A percentile compares a stretch with the other conserved stretches of the same genome.
Conservation (phyloP, 2,888 invertebrate species). For the Entomobrya multifasciata region DNA sequence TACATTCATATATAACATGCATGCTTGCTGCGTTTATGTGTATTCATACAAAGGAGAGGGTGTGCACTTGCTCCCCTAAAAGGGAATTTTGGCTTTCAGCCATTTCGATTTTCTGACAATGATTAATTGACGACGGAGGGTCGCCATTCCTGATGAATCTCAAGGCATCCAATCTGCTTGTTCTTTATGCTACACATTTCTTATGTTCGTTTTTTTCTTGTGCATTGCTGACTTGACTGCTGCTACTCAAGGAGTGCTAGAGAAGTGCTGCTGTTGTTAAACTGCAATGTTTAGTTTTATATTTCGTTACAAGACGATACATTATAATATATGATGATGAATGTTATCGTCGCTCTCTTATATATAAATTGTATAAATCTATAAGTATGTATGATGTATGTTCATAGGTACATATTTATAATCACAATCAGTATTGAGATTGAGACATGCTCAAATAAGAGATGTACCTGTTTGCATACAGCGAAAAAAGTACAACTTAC, state of each 20-base stretch:
- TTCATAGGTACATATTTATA: no score
- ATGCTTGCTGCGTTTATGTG: neutral
- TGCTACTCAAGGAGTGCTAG: neutral
- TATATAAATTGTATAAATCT: neutral
- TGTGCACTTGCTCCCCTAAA: constrained; percentile 79
- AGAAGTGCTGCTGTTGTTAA: constrained; percentile 12
- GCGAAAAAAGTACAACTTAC: neutral
- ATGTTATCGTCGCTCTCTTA: neutral
- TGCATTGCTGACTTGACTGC: neutral
- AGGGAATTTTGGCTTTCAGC: constrained; percentile 80
- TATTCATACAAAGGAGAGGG: constrained; percentile 57
- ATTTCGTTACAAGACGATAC: neutral
- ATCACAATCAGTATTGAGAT: no score
- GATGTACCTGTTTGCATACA: constrained; percentile 18
- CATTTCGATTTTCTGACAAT: constrained; percentile 80
- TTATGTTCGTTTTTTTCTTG: constrained; percentile 60
- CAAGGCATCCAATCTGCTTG: constrained; percentile 79
- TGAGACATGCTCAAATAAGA: no score
- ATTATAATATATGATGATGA: constrained; percentile 9
- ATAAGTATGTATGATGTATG: no score
- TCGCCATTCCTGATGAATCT: constrained; percentile 80
- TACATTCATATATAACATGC: neutral
- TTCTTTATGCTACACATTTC: constrained; percentile 29
- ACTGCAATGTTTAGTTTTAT: constrained; percentile 20
- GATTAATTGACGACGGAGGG: constrained; percentile 80